These are phyloP conservation scores for Blomia tropicalis DNA, from an alignment of 2,888 invertebrate genomes.

Conservation along the genomic window DNA sequence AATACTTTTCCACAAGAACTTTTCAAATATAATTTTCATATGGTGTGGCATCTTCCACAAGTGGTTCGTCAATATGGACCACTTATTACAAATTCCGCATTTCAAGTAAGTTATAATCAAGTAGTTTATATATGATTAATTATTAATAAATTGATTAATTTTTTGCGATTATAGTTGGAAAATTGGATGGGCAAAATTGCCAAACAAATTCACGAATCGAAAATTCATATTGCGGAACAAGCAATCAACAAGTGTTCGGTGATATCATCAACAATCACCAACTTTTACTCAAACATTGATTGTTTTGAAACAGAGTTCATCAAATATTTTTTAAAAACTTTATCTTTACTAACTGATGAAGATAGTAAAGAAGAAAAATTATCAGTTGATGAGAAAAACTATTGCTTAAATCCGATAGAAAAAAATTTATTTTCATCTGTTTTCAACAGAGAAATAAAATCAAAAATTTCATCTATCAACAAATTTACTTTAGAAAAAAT, in stretches of 20 bases:
- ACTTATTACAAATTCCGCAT: neutral
- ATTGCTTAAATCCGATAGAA: neutral
- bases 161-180: neutral
- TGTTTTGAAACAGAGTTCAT: neutral
- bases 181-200: neutral
- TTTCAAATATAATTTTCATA: neutral
- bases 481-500: neutral
- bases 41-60: neutral
- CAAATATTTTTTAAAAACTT: neutral
- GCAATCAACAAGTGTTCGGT: neutral
- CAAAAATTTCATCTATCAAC: neutral
- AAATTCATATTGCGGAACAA: neutral
- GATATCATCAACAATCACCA: neutral
- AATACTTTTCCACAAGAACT: neutral
- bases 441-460: too few relatives aligned
- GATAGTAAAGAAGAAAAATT: neutral
- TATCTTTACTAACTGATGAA: neutral
- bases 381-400: neutral
- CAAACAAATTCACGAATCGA: neutral
- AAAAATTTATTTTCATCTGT: neutral
- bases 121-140: neutral
- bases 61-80: neutral
- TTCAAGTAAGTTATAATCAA: neutral
- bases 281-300: neutral
- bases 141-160: too few relatives aligned